phyloP scores from a whole-genome alignment of 2,113 vertebrate genomes.

The Equus przewalskii region DNA sequence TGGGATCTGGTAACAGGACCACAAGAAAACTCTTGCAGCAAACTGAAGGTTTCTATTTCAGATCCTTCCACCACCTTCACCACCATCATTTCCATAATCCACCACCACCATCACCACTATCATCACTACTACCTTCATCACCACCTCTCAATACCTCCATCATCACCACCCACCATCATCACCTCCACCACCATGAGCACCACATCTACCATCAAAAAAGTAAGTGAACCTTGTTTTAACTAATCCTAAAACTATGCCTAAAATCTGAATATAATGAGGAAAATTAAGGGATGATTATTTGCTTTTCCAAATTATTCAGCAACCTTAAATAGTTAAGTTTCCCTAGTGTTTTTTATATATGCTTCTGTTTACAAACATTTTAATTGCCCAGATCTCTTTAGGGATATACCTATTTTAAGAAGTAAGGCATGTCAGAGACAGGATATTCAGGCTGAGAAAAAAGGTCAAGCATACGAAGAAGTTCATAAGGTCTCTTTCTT shows the following conservation, averaged over 20 bases:
- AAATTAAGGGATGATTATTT: slow-evolving; percentile 36
- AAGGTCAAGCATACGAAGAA: neutral
- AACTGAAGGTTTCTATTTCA: neutral
- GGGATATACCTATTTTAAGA: slow-evolving; percentile 58
- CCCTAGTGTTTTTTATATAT: slow-evolving; percentile 38
- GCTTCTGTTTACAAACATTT: slow-evolving; percentile 48
- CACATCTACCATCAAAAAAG: neutral
- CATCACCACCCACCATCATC: neutral
- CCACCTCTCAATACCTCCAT: neutral
- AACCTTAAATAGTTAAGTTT: slow-evolving; percentile 53
- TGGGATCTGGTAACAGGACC: neutral
- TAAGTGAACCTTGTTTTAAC: neutral
- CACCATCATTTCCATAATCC: neutral
- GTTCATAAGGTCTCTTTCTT: neutral
- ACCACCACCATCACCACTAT: neutral
- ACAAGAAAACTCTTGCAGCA: neutral
- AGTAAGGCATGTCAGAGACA: neutral
- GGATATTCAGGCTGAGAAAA: slow-evolving; percentile 52
- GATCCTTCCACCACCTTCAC: neutral
- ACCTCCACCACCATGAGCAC: neutral
- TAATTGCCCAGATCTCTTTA: slow-evolving; percentile 53
- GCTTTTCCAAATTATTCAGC: slow-evolving; percentile 52
- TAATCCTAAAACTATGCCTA: neutral
- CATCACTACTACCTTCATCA: neutral
- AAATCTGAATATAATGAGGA: slow-evolving; percentile 10